Percentiles rank a stretch among this genome's conserved stretches.
These are phyloP conservation scores for Anaspis maculata DNA, from an alignment of 2,888 invertebrate species.

Conservation along the genomic window DNA sequence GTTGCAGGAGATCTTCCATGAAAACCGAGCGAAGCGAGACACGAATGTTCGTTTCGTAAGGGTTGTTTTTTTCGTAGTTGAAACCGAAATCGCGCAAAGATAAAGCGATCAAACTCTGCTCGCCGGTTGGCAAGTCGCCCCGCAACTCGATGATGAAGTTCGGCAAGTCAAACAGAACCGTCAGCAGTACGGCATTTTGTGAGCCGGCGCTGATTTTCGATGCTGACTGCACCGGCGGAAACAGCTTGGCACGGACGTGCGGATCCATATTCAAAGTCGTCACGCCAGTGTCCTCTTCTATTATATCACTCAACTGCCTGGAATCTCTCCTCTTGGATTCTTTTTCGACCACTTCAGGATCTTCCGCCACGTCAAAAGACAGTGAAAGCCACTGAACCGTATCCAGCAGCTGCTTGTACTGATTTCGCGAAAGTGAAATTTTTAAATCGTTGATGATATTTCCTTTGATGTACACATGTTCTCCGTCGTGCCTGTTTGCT, in stretches of 20 bases:
- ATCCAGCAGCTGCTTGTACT: slow-evolving; percentile 84
- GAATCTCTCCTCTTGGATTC: slow-evolving; percentile 20
- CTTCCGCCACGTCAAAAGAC: slow-evolving; percentile 33
- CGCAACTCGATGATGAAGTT: slow-evolving; percentile 67
- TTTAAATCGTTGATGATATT: slow-evolving; percentile 76
- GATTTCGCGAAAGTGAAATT: slow-evolving; percentile 74
- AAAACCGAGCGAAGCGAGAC: slow-evolving; percentile 76
- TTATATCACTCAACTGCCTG: slow-evolving; percentile 34
- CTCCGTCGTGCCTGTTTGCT: slow-evolving; percentile 9
- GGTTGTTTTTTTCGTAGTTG: slow-evolving; percentile 59
- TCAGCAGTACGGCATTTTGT: slow-evolving; percentile 21
- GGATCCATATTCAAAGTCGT: slow-evolving; percentile 54
- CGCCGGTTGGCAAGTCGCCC: slow-evolving; percentile 59
- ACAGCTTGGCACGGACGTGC: slow-evolving; percentile 51
- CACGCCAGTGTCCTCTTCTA: slow-evolving; percentile 43
- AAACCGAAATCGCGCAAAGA: slow-evolving; percentile 77
- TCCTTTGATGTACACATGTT: slow-evolving; percentile 56
- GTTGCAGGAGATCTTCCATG: slow-evolving; percentile 83
- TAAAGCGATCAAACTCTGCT: slow-evolving; percentile 75
- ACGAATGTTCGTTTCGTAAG: slow-evolving; percentile 65
- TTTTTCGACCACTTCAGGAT: slow-evolving; percentile 26
- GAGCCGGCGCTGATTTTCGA: not conserved
- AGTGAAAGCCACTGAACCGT: slow-evolving; percentile 47
- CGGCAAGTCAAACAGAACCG: slow-evolving; percentile 65
- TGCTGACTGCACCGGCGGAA: slow-evolving; percentile 25